Conservation (phyloP, 2,888 invertebrate species). For the Scotopteryx bipunctaria region DNA sequence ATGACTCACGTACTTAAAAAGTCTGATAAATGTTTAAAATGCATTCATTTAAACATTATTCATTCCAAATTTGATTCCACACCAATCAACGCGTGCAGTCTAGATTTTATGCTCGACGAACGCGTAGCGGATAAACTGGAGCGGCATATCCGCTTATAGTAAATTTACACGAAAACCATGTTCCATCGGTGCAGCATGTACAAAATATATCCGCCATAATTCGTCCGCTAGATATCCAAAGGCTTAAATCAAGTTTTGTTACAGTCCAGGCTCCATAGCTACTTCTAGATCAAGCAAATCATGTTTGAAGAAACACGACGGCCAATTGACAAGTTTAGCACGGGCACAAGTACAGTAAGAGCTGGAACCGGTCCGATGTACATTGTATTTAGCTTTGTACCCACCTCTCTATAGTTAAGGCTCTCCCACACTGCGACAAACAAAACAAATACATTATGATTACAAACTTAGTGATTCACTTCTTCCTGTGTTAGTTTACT, state of each 20-base stretch:
- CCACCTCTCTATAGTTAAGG: no score
- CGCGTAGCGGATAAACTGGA: constrained; percentile 1
- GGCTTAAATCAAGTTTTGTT: constrained; percentile 31
- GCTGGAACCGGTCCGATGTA: constrained; percentile 4
- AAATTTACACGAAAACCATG: no score
- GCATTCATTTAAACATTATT: constrained; percentile 25
- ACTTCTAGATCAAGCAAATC: constrained; percentile 52
- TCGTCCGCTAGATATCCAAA: constrained; percentile 16
- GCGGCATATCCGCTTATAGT: background rate
- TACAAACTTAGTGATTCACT: no score
- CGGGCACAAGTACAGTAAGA: constrained; percentile 13
- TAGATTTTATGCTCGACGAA: constrained; percentile 5
- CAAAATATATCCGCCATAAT: constrained; percentile 1
- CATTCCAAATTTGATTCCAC: constrained; percentile 24
- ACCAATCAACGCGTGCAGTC: constrained; percentile 13
- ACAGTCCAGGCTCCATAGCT: constrained; percentile 45
- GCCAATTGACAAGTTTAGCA: constrained; percentile 40
- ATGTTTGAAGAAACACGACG: constrained; percentile 50
- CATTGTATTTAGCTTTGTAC: constrained; percentile 4
- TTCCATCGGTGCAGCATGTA: background rate
- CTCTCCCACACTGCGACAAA: no score
- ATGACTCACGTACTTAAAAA: constrained; percentile 16
- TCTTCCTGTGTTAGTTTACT: no score
- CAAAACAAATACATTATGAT: no score
- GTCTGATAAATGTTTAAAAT: constrained; percentile 18